Conservation (phyloP, 2,797 vertebrate genomes). For the Darevskia nairensis region DNA sequence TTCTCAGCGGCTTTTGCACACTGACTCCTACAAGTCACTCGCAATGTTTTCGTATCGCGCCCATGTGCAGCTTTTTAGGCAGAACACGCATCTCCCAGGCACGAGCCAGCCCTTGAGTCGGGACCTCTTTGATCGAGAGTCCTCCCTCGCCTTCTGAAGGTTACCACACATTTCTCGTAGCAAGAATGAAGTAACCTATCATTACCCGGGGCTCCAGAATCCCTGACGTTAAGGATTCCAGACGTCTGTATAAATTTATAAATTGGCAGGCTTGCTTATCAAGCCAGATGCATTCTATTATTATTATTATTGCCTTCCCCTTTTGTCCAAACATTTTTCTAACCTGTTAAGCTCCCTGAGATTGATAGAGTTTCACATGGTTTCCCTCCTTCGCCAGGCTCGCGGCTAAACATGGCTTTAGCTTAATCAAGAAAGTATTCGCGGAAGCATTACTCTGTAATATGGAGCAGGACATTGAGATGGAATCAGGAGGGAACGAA, state of each 20-base stretch:
- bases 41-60: too few species aligned
- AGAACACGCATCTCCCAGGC: not conserved
- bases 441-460: not conserved
- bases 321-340: conserved; percentile 24
- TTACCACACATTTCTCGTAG: not conserved
- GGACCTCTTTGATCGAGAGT: not conserved
- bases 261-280: conserved; percentile 27
- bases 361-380: conserved; percentile 11
- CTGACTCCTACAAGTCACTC: not conserved
- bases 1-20: not conserved
- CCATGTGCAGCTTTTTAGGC: not conserved
- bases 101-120: not conserved
- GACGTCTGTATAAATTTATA: conserved; percentile 31
- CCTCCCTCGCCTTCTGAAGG: not conserved
- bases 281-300: conserved; percentile 20
- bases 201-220: conserved; percentile 21
- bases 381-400: not conserved
- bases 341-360: conserved; percentile 22
- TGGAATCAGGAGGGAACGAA: too few species aligned
- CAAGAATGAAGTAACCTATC: conserved; percentile 11
- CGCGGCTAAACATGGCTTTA: not conserved
- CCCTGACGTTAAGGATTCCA: conserved; percentile 10
- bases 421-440: not conserved
- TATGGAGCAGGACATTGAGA: not conserved
- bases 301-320: conserved; percentile 8